phyloP scores from a whole-genome alignment of 2,113 vertebrate genomes.

The Notarius quadriscutis region DNA sequence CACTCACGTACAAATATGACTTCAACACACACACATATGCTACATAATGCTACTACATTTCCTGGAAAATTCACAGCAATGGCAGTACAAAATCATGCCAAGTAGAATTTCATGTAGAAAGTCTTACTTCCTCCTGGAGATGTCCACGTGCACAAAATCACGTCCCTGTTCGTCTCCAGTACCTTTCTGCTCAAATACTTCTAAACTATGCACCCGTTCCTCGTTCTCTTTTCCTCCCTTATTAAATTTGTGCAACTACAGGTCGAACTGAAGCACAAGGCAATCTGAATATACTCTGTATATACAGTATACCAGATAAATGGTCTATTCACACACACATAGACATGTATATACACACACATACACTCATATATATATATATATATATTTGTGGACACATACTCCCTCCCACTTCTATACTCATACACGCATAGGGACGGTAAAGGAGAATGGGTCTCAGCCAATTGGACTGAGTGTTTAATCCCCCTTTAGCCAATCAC shows the following conservation, averaged over 20 bases:
- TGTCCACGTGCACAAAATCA: neutral
- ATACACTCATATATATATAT: neutral
- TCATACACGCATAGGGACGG: neutral
- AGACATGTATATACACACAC: neutral
- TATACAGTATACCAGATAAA: neutral
- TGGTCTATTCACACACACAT: neutral
- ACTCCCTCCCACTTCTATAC: neutral
- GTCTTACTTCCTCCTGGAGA: slow-evolving; percentile 20
- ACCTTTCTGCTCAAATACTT: neutral
- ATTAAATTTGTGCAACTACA: neutral
- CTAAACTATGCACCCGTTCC: neutral
- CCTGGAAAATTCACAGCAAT: neutral
- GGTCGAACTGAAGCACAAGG: neutral
- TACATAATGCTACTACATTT: neutral
- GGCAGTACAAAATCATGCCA: neutral
- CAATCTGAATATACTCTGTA: neutral
- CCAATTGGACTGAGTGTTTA: slow-evolving; percentile 47
- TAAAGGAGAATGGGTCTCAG: slow-evolving; percentile 18
- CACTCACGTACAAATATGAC: neutral
- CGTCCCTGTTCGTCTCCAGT: neutral
- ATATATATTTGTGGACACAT: neutral
- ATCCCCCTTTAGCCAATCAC: slow-evolving; percentile 58
- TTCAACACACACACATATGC: neutral
- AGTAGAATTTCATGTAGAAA: neutral
- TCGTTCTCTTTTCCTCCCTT: neutral